phyloP scores from a whole-genome alignment of 2,888 invertebrate genomes.

The Gerris lacustris region DNA sequence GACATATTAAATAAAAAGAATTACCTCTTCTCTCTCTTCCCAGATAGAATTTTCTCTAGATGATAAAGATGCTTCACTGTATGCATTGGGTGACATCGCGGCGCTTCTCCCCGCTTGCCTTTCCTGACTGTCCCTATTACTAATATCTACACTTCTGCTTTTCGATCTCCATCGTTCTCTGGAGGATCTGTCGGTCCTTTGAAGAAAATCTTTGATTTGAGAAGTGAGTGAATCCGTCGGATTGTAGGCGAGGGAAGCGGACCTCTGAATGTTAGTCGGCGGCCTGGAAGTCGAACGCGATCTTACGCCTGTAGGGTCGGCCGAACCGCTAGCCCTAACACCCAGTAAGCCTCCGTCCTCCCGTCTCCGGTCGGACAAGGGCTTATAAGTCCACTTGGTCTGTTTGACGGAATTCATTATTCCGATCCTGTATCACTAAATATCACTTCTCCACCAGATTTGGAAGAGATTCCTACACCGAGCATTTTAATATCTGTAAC shows the following conservation, averaged over 20 bases:
- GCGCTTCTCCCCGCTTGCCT: too few relatives aligned
- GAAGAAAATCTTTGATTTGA: background rate
- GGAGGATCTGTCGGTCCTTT: background rate
- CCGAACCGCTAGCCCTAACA: background rate
- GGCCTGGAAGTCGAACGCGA: background rate
- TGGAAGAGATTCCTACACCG: too few relatives aligned
- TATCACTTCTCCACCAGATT: too few relatives aligned
- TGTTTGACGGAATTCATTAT: too few relatives aligned
- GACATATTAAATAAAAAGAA: too few relatives aligned
- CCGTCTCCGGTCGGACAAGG: background rate
- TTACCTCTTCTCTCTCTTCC: background rate
- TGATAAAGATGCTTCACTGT: background rate
- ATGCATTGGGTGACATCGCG: background rate
- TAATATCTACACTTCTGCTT: background rate
- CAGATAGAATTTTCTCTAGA: conserved; percentile 1
- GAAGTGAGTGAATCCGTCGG: background rate
- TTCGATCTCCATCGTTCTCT: background rate
- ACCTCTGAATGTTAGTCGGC: background rate
- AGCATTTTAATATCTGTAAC: too few relatives aligned
- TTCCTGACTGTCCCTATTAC: too few relatives aligned
- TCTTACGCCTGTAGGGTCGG: background rate
- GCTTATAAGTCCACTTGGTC: background rate
- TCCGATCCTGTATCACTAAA: too few relatives aligned
- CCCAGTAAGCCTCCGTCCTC: background rate
- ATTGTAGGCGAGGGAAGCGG: background rate